These are phyloP conservation scores for Trachelus iudaicus DNA, from an alignment of 2,888 invertebrate species.

Conservation along the genomic window DNA sequence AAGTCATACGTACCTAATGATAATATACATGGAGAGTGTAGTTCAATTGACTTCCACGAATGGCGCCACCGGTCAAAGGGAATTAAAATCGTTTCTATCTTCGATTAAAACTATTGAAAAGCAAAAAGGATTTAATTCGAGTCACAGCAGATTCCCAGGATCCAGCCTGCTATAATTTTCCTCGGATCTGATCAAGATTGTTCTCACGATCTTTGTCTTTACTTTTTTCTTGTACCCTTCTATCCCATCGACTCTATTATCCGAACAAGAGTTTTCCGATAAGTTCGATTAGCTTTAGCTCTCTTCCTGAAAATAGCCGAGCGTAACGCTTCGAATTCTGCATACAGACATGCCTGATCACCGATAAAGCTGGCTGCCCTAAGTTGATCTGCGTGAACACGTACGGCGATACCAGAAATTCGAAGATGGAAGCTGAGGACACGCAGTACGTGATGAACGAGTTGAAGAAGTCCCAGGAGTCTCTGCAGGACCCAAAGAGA, in stretches of 20 bases:
- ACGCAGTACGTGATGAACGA: slow-evolving; percentile 51
- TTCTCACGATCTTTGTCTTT: background rate
- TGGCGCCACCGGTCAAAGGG: background rate
- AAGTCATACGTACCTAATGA: background rate
- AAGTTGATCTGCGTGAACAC: slow-evolving; percentile 42
- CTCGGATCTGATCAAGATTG: background rate
- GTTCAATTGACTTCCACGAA: background rate
- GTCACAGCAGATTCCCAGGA: background rate
- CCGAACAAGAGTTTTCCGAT: background rate
- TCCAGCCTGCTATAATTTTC: background rate
- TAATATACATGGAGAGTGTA: background rate
- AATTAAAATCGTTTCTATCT: background rate
- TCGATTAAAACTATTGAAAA: background rate
- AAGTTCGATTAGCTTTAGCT: background rate
- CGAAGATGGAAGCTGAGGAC: slow-evolving; percentile 48
- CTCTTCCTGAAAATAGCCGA: background rate
- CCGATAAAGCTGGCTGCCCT: slow-evolving; percentile 25
- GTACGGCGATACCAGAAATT: slow-evolving; percentile 43
- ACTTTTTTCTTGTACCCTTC: background rate
- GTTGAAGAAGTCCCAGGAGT: slow-evolving; percentile 46
- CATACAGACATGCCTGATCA: background rate
- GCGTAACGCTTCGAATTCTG: background rate
- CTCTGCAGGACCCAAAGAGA: slow-evolving; percentile 35
- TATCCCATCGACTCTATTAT: background rate
- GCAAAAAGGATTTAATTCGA: background rate